A percentile compares a stretch with the other conserved stretches of the same genome.
phyloP scores from a whole-genome alignment of 2,797 vertebrate genomes.

The Halcyon chelicuti region DNA sequence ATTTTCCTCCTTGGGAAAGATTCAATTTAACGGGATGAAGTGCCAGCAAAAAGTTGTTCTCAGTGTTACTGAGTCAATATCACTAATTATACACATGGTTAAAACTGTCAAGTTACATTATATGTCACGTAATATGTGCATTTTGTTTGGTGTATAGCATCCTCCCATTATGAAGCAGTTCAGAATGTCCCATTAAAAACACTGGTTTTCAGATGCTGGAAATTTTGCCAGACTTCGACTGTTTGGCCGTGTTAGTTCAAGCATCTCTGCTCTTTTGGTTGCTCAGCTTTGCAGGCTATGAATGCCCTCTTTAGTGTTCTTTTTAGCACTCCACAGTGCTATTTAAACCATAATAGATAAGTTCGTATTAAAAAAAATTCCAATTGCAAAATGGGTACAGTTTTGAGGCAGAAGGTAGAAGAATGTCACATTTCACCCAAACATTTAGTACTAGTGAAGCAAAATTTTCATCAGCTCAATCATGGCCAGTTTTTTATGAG shows the following conservation, averaged over 20 bases:
- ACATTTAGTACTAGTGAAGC: background rate
- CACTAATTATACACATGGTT: conserved; percentile 67
- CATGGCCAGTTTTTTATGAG: background rate
- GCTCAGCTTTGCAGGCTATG: background rate
- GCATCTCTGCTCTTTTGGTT: background rate
- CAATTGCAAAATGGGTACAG: background rate
- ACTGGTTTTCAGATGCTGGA: background rate
- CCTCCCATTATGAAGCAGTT: background rate
- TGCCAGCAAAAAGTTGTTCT: conserved; percentile 64
- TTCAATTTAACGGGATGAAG: conserved; percentile 63
- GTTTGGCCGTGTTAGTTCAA: background rate
- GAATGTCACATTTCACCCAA: background rate
- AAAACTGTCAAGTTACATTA: conserved; percentile 12
- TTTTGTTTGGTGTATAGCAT: background rate
- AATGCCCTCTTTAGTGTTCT: background rate
- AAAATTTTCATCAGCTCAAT: background rate
- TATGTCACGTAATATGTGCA: background rate
- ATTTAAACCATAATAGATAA: background rate
- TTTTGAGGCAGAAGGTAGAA: background rate
- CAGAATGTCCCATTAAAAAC: background rate
- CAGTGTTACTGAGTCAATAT: conserved; percentile 58
- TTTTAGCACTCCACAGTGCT: background rate
- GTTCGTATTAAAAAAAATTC: background rate
- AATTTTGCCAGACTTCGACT: background rate
- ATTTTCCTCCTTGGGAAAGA: conserved; percentile 78